Conservation (phyloP, 2,888 invertebrate species). For the Pycnomerus fuliginosus region DNA sequence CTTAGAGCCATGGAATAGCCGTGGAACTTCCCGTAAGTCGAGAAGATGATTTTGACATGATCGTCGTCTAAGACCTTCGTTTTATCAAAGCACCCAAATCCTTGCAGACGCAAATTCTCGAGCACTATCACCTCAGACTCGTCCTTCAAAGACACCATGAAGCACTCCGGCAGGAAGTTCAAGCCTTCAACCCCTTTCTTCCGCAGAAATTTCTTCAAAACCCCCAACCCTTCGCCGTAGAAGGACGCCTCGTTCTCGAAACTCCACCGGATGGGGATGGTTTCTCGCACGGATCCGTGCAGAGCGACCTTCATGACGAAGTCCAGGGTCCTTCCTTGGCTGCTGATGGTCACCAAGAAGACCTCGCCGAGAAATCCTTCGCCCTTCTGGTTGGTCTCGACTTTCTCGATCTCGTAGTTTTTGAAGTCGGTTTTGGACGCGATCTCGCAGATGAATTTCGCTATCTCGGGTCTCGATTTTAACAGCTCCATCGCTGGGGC, state of each 20-base stretch:
- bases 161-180: slow-evolving; percentile 20
- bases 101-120: slow-evolving; percentile 11
- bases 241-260: slow-evolving; percentile 24
- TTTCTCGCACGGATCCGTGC: slow-evolving; percentile 2
- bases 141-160: not conserved
- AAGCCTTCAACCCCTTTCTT: no score
- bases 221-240: slow-evolving; percentile 17
- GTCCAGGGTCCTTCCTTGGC: slow-evolving; percentile 4
- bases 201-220: slow-evolving; percentile 13
- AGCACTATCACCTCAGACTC: slow-evolving; percentile 5
- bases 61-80: slow-evolving; percentile 19
- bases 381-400: slow-evolving; percentile 6
- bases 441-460: slow-evolving; percentile 2
- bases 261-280: slow-evolving; percentile 8
- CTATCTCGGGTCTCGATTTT: slow-evolving; percentile 4
- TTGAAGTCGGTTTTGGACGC: slow-evolving; percentile 3
- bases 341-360: slow-evolving; percentile 6
- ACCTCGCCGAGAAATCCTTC: slow-evolving; percentile 15
- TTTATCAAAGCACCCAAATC: slow-evolving; percentile 16
- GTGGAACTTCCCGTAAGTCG: slow-evolving; percentile 27
- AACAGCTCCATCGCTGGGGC: slow-evolving; percentile 7
- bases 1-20: slow-evolving; percentile 25
- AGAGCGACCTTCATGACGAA: slow-evolving; percentile 20
- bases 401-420: slow-evolving; percentile 4
- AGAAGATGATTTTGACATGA: slow-evolving; percentile 22